Evolutionary conservation across 2,797 vertebrate genomes (phyloP), one percentile per base, ranked within the genome.

Genomic region (Hypotaenidia okinawae): DNA sequence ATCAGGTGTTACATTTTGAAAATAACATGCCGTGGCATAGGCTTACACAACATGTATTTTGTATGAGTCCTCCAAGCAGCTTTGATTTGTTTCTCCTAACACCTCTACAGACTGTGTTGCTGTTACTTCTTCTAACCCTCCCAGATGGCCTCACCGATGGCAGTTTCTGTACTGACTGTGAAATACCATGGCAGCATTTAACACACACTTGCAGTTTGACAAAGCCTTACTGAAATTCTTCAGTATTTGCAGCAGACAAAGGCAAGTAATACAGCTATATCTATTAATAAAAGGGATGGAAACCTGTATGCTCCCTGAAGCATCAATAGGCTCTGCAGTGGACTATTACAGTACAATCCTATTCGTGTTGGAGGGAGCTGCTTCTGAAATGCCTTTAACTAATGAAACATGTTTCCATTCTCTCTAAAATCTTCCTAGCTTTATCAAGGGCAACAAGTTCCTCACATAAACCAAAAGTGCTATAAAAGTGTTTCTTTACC

Each of bases 61-160:
- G 37, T n/a, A 19, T 7, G 37, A 33, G 16, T 41, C 41, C 11
- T 75, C 61, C 30, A 47, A 49, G 45, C 58, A 93, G 75, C 62
- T 94, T 93, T 67, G 43, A 54, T 83, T 75, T 93, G 83, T 91
- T 86, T 94, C 73, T 94, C 73, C 59, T 92, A 57, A 75, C 87
- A 66, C 19, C 27, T 88, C 76, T 43, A 33, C 61, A 91, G 87
- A 57, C 28, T 78, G 69, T 75, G 87, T 75, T 86, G 69, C 66
- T 86, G 30, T 63, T 91, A 37, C 74, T 86, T 70, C 84, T 86
- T 52, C 32, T 77, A 62, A 69, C 39, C 28, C 23, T 84, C 63
- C 30, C 80, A 94, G 55, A 86, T 57, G 77, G 87, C 66, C 58
- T 84, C 7, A 10, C 59, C 2, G 3, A 28, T 41, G 63, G 35